Conservation (phyloP, 2,888 invertebrate species). For the Parasteatoda lunata region DNA sequence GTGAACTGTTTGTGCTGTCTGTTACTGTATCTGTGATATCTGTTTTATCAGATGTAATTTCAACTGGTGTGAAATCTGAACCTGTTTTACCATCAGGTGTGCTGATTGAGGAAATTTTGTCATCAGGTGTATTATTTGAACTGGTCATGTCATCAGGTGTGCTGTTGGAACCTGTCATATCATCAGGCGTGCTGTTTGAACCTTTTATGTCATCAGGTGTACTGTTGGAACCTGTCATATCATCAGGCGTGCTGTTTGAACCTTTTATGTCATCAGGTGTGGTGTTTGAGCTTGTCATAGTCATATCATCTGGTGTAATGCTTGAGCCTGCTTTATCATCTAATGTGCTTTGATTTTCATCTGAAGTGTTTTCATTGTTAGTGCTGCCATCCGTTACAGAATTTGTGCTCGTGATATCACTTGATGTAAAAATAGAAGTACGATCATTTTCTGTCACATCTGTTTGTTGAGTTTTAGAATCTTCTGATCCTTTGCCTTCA, state of each 20-base stretch:
- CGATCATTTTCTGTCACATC: too few species aligned
- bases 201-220: not conserved
- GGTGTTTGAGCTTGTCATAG: not conserved
- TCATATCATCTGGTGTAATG: not conserved
- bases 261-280: too few species aligned
- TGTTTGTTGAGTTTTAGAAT: not conserved
- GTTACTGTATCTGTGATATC: not conserved
- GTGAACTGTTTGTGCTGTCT: not conserved
- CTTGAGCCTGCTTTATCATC: not conserved
- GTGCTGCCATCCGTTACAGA: too few species aligned
- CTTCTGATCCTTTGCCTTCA: not conserved
- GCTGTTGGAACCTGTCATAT: not conserved
- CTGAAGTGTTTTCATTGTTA: too few species aligned
- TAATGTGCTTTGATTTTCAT: too few species aligned
- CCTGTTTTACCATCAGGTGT: not conserved
- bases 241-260: not conserved
- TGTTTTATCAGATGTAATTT: not conserved
- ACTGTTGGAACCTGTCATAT: not conserved
- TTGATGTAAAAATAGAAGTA: too few species aligned
- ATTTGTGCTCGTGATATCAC: too few species aligned
- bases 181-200: not conserved
- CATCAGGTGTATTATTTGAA: not conserved
- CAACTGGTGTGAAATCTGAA: not conserved
- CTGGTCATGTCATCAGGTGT: not conserved
- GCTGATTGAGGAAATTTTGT: not conserved